A percentile compares a stretch with the other conserved stretches of the same genome.
Conservation (phyloP, 2,888 invertebrate genomes). For the Tetramorium bicarinatum region DNA sequence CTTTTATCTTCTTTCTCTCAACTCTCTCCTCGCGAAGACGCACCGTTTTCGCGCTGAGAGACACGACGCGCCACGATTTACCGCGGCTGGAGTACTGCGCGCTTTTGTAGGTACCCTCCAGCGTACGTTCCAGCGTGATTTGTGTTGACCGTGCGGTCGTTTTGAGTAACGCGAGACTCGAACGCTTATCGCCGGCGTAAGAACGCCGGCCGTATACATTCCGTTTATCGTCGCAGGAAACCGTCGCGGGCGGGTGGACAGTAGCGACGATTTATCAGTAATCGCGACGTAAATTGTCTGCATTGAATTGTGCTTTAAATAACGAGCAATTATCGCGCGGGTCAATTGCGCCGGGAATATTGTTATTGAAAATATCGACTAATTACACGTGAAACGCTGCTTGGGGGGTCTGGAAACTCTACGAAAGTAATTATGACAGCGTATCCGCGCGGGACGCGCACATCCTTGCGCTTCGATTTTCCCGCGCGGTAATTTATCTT, state of each 20-base stretch:
- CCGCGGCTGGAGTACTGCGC: background rate
- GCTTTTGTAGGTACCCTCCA: background rate
- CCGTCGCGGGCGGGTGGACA: background rate
- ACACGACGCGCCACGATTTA: background rate
- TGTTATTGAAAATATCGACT: background rate
- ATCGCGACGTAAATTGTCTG: background rate
- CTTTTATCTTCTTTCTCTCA: slow-evolving; percentile 21
- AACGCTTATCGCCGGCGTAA: too few species aligned
- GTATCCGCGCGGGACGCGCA: background rate
- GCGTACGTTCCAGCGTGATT: background rate
- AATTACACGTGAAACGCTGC: background rate
- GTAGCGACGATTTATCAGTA: background rate
- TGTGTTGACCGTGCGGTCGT: background rate
- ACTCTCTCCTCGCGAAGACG: background rate
- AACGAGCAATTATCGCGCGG: slow-evolving; percentile 10
- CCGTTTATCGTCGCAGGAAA: background rate
- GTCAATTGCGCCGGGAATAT: slow-evolving; percentile 1
- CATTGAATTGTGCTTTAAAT: slow-evolving; percentile 11
- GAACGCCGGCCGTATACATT: too few species aligned
- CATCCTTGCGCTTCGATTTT: background rate
- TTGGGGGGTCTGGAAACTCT: background rate
- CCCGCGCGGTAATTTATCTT: slow-evolving; percentile 6
- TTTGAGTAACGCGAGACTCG: slow-evolving; percentile 13
- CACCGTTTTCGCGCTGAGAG: background rate
- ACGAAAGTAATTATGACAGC: background rate